Evolutionary conservation across 2,113 vertebrate genomes (phyloP), one percentile per base, ranked within the genome.

Genomic region (Lampris megalopsis): DNA sequence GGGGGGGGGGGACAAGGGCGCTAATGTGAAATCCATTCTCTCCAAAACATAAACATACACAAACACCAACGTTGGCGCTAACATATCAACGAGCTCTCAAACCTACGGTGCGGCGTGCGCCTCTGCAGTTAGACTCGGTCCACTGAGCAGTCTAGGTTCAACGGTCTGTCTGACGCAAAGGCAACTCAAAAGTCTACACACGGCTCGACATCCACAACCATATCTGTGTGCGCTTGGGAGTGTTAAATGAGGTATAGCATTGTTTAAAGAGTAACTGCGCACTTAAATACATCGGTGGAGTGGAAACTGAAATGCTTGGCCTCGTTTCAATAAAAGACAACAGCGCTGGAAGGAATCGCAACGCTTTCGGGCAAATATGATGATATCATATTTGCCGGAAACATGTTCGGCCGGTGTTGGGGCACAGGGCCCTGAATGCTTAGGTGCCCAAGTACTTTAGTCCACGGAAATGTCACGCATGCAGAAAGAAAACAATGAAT

Each of bases 1-100:
- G n/a, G 74, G 73, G 73, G 83, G 78, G 82, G 84, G 83, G 80
- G 92, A 84, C 77, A 79, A 70, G 68, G 63, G 73, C 81, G 71
- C 82, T 86, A 87, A 90, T 86, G 84, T 74, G 72, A 85, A 91
- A 86, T 88, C 82, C 85, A 83, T 88, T 83, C 84, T 70, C 54
- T 61, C 71, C 62, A 76, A 90, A 84, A 79, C 79, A 85, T 57
- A 70, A 54, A 60, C 50, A 71, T 45, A 63, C 63, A 66, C 49
- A 36, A 47, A 67, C 71, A 76, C 61, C 64, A 68, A 43, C 73
- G 60, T 62, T 53, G 47, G 40, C 73, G 53, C 54, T n/a, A 45
- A 63, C n/a, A 60, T 69, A 73, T 54, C 43, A 67, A 75, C 65
- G 52, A 71, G 85, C 43, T 65, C 80, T 75, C 71, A 77, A 80